Percentiles rank a stretch among this genome's conserved stretches.
Evolutionary conservation across 2,113 vertebrate species (phyloP).

Genomic region (Callipepla squamata): DNA sequence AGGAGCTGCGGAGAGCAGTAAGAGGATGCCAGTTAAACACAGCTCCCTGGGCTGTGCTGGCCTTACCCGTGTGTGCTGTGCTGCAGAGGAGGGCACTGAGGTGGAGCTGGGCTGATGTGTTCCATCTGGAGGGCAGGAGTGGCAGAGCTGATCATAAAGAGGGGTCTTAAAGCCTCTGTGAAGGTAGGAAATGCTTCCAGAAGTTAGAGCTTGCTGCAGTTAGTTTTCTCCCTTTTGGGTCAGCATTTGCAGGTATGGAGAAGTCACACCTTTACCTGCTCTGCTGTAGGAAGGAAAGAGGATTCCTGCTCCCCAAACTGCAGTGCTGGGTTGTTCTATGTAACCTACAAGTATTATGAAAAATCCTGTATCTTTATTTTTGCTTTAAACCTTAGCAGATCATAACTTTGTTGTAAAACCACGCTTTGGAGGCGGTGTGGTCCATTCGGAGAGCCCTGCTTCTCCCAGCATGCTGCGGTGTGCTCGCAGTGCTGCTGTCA

Average conservation of each 20-base stretch:
- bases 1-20: not conserved
- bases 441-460: not conserved
- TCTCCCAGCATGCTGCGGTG: no score
- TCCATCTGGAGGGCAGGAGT: slow-evolving; percentile 26
- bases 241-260: not conserved
- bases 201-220: not conserved
- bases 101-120: not conserved
- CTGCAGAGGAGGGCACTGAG: not conserved
- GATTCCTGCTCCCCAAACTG: not conserved
- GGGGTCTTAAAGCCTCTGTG: not conserved
- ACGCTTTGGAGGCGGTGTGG: not conserved
- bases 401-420: not conserved
- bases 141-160: no score
- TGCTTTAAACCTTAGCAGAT: not conserved
- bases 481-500: no score
- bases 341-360: not conserved
- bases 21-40: slow-evolving; percentile 9
- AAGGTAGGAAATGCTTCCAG: not conserved
- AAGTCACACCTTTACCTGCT: not conserved
- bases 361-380: no score
- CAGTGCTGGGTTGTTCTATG: not conserved
- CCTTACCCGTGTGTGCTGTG: not conserved
- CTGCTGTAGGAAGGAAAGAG: not conserved
- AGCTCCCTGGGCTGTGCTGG: not conserved
- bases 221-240: not conserved